Base-by-base conservation (phyloP, 92 coral and sea anemone genomes). In the Isaurus tuberculatus region DNA sequence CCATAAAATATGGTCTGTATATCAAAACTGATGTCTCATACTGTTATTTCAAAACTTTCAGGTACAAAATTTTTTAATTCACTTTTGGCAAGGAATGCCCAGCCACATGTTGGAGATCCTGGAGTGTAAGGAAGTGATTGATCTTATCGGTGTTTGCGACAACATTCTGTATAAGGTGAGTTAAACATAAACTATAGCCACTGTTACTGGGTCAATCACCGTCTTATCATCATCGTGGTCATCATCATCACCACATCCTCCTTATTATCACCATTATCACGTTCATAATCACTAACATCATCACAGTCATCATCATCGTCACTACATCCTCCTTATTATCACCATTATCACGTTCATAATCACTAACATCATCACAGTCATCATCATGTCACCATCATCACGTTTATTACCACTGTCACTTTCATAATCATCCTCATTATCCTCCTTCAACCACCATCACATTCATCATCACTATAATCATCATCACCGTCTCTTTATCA, bases 51-150 rank as follows among this genome's bases (percentile, higher is more conserved):
- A 19, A 20, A 7, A 31, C 27, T 65, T 63, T 27, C 25, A 96
- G 99, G 99, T 96, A 40, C 99, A 96, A 78, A 96, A 96, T 73
- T 96, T 96, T 66, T 86, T 96, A 87, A 86, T 96, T 58, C 99
- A 96, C 84, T 96, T 96, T 75, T 96, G 99, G 99, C 99, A 96
- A 89, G 99, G 99, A 53, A 96, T 96, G 99, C 99, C 99, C 9
- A 92, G 87, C 79, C 99, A 96, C 77, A 96, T 96, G 94, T 84
- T 96, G 36, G 94, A 92, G 42, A 95, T 96, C 13, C 79, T 96
- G 67, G 95, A 94, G 33, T 94, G 91, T 63, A 86, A 82, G 28
- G 99, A 96, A 19, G 98, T 96, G 16, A 91, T 96, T 17, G 91
- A 94, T 14, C 91, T 96, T 28, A 91, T 96, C 65, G 99, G 99